Conservation (phyloP, 2,888 invertebrate species). For the Orthosia gracilis region DNA sequence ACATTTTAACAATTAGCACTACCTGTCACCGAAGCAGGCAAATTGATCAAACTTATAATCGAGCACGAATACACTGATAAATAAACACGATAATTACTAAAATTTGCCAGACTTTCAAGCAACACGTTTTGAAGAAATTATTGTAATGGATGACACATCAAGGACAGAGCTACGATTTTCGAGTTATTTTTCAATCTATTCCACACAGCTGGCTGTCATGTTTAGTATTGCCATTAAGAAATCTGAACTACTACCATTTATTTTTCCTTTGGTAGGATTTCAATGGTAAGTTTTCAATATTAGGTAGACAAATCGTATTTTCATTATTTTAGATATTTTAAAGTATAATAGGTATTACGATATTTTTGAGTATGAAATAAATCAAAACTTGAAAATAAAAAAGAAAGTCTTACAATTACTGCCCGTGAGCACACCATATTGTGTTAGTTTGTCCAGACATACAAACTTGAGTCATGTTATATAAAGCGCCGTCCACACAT, state of each 20-base stretch:
- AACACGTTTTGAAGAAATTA: constrained; percentile 83
- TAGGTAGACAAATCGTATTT: not conserved
- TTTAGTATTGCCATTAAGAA: constrained; percentile 81
- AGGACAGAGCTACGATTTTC: constrained; percentile 85
- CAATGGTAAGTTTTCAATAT: not conserved
- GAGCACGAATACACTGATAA: constrained; percentile 51
- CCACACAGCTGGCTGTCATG: constrained; percentile 88
- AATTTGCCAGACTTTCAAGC: constrained; percentile 68
- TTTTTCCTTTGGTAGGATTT: constrained; percentile 34
- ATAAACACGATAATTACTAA: constrained; percentile 60
- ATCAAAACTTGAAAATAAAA: no score
- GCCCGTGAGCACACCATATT: no score
- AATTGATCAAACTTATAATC: constrained; percentile 49
- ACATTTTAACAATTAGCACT: constrained; percentile 85
- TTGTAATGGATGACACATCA: constrained; percentile 89
- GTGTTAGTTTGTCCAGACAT: no score
- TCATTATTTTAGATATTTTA: no score
- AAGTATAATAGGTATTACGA: no score
- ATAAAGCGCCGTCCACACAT: no score
- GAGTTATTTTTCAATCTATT: constrained; percentile 87
- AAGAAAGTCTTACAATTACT: no score
- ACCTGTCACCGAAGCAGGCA: constrained; percentile 78
- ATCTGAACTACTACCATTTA: constrained; percentile 68
- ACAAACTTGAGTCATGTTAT: no score
- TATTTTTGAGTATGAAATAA: no score